Evolutionary conservation across 2,888 invertebrate genomes (phyloP), one percentile per base, ranked within the genome.

Genomic region (Anticlea derivata): DNA sequence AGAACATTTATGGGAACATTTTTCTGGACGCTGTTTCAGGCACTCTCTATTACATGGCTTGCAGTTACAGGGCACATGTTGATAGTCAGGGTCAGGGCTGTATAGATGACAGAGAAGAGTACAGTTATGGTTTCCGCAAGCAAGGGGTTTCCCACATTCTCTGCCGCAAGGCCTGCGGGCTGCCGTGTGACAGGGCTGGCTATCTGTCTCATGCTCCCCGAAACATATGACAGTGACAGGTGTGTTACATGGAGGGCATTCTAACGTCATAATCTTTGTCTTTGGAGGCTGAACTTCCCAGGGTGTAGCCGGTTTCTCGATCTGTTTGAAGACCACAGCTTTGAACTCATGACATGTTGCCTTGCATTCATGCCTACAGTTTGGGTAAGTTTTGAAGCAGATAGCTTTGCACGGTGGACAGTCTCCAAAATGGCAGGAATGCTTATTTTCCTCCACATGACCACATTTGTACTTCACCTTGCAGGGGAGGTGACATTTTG

Each of bases 381-480:
- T 83, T 20, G 86, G 57, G 55, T 88, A 85, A 7, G 60, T 45
- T 61, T 94, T 92, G 6, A 91, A 90, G 77, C 98, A 98, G 27
- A 92, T 86, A 66, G 96, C 95, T 54, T 88, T 92, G 73, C 98
- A 98, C 0, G 95, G 93, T 0, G 97, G 96, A 73, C 97, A 98
- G 23, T 94, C 93, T 0, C 95, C 95, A 66, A 95, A 95, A 75
- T 98, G 97, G 70, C 97, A 98, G 38, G 87, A 90, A 78, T 97
- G 97, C 8, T 91, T 91, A 61, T 95, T 94, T 50, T 95, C 92
- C 54, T 91, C 88, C 2, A 89, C 73, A 77, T 98, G 98, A 65
- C 97, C 96, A 82, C 98, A 98, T 73, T 95, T 94, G 2, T 97
- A 94, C 24, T 95, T 94, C 35, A 94, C 92, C 93, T 91, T 93